phyloP scores from a whole-genome alignment of 2,113 vertebrate genomes.

The Melozone crissalis region DNA sequence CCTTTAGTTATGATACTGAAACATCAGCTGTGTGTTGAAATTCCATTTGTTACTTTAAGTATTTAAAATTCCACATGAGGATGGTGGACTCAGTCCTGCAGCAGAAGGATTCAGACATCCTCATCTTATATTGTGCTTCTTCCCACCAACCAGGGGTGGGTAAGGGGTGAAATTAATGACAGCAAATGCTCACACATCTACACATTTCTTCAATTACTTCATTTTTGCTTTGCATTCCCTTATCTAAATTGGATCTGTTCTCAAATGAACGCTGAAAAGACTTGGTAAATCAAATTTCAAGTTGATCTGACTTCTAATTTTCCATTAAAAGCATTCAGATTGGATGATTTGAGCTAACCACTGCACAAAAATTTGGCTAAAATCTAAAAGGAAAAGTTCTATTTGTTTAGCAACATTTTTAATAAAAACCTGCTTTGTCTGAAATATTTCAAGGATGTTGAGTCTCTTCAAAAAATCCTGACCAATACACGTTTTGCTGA shows the following conservation, averaged over 20 bases:
- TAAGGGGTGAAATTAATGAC: background rate
- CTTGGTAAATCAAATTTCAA: background rate
- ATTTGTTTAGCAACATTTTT: background rate
- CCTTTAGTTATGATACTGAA: background rate
- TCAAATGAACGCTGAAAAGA: background rate
- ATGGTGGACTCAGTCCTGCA: background rate
- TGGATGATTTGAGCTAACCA: background rate
- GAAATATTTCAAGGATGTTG: background rate
- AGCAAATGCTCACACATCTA: background rate
- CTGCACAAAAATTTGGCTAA: background rate
- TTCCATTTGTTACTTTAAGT: background rate
- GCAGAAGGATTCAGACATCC: background rate
- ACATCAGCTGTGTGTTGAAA: background rate
- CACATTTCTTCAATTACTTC: background rate
- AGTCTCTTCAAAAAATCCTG: background rate
- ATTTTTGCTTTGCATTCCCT: background rate
- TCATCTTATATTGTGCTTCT: background rate
- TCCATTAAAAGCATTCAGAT: background rate
- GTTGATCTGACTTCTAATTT: background rate
- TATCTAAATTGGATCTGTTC: background rate
- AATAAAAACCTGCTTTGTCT: background rate
- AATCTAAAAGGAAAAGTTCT: background rate
- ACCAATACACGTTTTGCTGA: background rate
- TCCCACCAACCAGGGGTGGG: background rate
- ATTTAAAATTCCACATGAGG: background rate